Evolutionary conservation across 2,797 vertebrate species (phyloP), one percentile per base, ranked within the genome.

Genomic region (Silurus aristotelis): DNA sequence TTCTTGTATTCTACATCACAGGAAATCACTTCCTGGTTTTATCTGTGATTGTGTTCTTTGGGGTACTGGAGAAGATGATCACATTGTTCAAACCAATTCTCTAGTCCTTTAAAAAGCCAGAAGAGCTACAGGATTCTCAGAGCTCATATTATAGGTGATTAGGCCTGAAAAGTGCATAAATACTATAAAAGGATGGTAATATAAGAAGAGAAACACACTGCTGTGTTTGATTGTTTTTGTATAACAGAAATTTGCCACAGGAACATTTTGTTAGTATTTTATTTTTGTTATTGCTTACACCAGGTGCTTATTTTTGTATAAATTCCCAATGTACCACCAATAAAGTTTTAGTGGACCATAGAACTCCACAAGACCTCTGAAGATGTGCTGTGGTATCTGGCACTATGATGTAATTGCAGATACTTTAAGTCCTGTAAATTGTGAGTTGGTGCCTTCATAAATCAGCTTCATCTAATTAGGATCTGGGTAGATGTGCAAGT

Each of bases 1-100:
- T 77, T 77, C 27, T 38, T 89, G 85, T 58, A 60, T 76, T 87
- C 82, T 61, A 58, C 75, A 58, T 52, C 25, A 60, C 75, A 60
- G 55, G 75, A 77, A 20, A 22, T 81, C n/a, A 19, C 20, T 79
- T 85, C 77, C 67, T 17, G 64, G 77, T 60, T 31, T 27, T 58
- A 38, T 77, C 8, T 77, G 55, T 38, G 17, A 77, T 20, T 20
- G 55, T 77, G 75, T 60, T 60, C 27, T 77, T 17, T 58, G 25
- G 55, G 27, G 55, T 60, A 20, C 55, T 60, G 75, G 25, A 77
- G 27, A 77, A 77, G 31, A 77, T 60, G 55, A 60, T 52, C 55
- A 77, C 9, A 20, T 20, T 38, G 25, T 77, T 58, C 22, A 1
- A 77, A 1, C 1, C 55, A 60, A 77, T 58, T 58, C 27, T 58